phyloP scores from a whole-genome alignment of 2,888 invertebrate genomes.

The Ditula angustiorana region DNA sequence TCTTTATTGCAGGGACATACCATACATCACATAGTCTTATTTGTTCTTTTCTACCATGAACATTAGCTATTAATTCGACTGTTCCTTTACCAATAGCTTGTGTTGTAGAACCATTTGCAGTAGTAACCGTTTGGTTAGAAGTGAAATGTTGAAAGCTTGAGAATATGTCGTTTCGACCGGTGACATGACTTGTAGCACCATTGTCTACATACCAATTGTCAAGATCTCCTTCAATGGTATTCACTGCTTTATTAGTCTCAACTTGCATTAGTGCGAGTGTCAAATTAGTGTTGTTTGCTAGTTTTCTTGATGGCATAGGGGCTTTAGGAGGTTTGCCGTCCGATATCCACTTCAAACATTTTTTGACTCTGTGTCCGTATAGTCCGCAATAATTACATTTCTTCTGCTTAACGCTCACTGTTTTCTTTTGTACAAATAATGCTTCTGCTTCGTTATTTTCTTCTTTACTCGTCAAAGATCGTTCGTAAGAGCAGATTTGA shows the following conservation, averaged over 20 bases:
- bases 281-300: not conserved
- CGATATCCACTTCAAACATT: not conserved
- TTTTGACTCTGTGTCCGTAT: not conserved
- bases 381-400: not conserved
- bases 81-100: conserved; percentile 1
- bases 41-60: not conserved
- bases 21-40: not conserved
- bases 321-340: conserved; percentile 2
- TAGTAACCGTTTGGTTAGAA: not conserved
- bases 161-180: not conserved
- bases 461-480: too few relatives aligned
- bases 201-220: conserved; percentile 13
- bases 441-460: too few relatives aligned
- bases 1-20: not conserved
- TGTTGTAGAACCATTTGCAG: not conserved
- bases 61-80: not conserved
- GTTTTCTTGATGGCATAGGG: not conserved
- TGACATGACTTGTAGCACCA: conserved; percentile 13
- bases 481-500: too few relatives aligned
- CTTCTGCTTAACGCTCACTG: too few relatives aligned
- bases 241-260: too few relatives aligned
- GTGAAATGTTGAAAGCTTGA: not conserved
- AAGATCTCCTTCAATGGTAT: too few relatives aligned
- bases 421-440: too few relatives aligned
- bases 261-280: not conserved